Conservation (phyloP, 2,797 vertebrate species). For the Thunnus albacares region DNA sequence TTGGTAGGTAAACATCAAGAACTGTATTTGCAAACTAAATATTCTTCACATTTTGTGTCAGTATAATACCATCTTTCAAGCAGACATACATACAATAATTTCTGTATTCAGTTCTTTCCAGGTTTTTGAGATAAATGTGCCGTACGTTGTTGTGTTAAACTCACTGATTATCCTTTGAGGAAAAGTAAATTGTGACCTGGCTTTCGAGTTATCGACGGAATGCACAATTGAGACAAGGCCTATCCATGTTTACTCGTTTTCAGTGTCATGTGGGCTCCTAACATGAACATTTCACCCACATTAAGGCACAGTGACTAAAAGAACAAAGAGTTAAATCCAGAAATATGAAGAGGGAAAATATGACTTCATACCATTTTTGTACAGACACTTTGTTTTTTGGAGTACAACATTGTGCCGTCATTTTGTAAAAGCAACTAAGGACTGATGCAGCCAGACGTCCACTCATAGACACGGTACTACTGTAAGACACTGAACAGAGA, state of each 20-base stretch:
- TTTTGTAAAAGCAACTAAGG: constrained; percentile 60
- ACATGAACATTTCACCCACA: constrained; percentile 76
- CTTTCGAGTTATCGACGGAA: constrained; percentile 30
- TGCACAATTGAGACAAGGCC: constrained; percentile 34
- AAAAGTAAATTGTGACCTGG: constrained; percentile 31
- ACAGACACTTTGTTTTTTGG: constrained; percentile 22
- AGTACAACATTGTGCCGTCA: constrained; percentile 67
- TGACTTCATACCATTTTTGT: constrained; percentile 39
- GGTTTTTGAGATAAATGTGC: constrained; percentile 48
- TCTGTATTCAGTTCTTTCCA: constrained; percentile 26
- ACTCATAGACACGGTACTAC: constrained; percentile 74
- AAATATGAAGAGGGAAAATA: constrained; percentile 46
- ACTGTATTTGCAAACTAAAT: constrained; percentile 56
- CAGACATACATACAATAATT: constrained; percentile 26
- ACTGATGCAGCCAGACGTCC: constrained; percentile 65
- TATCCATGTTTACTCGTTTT: constrained; percentile 37
- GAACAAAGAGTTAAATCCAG: constrained; percentile 61
- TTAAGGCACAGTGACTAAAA: constrained; percentile 89
- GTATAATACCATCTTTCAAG: constrained; percentile 50
- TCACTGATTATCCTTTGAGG: neutral
- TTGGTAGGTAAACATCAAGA: constrained; percentile 51
- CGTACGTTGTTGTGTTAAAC: constrained; percentile 8
- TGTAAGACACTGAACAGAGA: constrained; percentile 77
- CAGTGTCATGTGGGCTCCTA: constrained; percentile 66
- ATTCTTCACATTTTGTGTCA: constrained; percentile 48